A percentile compares a stretch with the other conserved stretches of the same genome.
These are phyloP conservation scores for Chondrosia reniformis DNA, from an alignment of 37 sponge, comb jelly and placozoan genomes.

Conservation along the genomic window DNA sequence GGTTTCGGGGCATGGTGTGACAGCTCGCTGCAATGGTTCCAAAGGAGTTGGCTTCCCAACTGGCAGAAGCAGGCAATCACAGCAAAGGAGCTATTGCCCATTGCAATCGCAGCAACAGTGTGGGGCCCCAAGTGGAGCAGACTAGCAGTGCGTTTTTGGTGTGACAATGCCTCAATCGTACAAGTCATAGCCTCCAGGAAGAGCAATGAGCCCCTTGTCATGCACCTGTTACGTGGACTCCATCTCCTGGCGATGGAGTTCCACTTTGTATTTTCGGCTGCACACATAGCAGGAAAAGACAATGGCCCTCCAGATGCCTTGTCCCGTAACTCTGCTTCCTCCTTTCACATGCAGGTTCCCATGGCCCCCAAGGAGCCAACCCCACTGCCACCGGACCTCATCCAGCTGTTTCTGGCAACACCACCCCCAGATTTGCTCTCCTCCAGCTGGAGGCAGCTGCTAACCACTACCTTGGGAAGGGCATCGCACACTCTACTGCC, in stretches of 20 bases:
- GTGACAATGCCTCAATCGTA: constrained; percentile 3
- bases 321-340: not conserved
- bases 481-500: too few relatives aligned
- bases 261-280: not conserved
- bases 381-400: not conserved
- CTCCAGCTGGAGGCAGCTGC: not conserved
- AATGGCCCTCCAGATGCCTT: not conserved
- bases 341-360: not conserved
- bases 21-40: not conserved
- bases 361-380: not conserved
- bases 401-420: not conserved
- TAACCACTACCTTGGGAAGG: too few relatives aligned
- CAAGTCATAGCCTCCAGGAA: not conserved
- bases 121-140: constrained; percentile 2
- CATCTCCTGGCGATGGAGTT: not conserved
- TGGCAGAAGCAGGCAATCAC: not conserved
- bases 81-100: constrained; percentile 2
- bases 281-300: not conserved
- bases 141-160: not conserved
- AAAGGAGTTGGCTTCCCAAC: not conserved
- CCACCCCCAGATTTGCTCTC: constrained; percentile 8
- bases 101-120: not conserved
- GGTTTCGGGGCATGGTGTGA: constrained; percentile 5
- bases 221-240: constrained; percentile 1
- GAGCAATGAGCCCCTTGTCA: not conserved